These are phyloP conservation scores for Agapetus fuscipes DNA, from an alignment of 2,888 invertebrate genomes.

Conservation along the genomic window DNA sequence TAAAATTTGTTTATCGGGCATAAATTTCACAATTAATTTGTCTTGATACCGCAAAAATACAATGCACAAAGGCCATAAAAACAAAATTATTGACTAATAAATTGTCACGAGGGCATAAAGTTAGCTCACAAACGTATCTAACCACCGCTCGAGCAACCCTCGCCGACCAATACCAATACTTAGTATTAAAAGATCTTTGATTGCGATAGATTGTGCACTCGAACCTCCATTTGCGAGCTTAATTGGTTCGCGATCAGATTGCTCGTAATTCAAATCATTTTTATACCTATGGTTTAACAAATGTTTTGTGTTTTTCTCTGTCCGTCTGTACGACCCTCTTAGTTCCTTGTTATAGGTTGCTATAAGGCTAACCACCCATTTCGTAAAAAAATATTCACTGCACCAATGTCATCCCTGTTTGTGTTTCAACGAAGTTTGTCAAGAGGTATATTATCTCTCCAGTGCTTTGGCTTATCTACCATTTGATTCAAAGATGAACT, in stretches of 20 bases:
- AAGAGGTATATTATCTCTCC: too few relatives aligned
- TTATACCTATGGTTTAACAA: too few relatives aligned
- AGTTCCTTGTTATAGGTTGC: too few relatives aligned
- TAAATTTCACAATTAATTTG: slow-evolving; percentile 6
- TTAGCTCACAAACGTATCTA: too few relatives aligned
- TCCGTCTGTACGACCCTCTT: too few relatives aligned
- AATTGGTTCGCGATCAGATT: slow-evolving; percentile 12
- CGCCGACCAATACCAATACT: neutral
- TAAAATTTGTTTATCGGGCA: slow-evolving; percentile 4
- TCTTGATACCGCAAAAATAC: slow-evolving; percentile 5
- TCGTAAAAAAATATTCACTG: too few relatives aligned
- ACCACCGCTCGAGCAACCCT: neutral
- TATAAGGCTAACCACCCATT: too few relatives aligned
- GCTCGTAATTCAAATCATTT: neutral
- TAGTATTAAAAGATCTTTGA: slow-evolving; percentile 7
- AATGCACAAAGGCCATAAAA: slow-evolving; percentile 9
- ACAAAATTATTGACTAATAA: slow-evolving; percentile 12
- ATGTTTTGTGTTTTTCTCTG: too few relatives aligned
- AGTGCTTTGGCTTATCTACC: too few relatives aligned
- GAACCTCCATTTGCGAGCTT: neutral
- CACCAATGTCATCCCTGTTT: too few relatives aligned
- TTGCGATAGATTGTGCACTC: slow-evolving; percentile 12
- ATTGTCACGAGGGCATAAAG: slow-evolving; percentile 4
- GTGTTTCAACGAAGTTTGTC: too few relatives aligned
- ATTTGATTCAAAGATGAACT: too few relatives aligned